These are phyloP conservation scores for Oryzaephilus surinamensis DNA, from an alignment of 1,140 invertebrate genomes.

Conservation along the genomic window DNA sequence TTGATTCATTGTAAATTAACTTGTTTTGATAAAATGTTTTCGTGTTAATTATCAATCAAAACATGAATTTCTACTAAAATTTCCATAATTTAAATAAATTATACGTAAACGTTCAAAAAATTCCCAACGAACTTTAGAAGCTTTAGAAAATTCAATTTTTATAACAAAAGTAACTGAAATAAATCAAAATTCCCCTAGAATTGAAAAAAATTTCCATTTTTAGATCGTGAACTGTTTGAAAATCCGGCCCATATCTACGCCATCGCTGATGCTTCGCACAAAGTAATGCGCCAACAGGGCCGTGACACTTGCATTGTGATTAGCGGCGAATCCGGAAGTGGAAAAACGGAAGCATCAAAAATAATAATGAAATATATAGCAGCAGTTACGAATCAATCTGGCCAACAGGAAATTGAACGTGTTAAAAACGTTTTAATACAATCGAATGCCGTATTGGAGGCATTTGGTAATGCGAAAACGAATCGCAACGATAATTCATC, in stretches of 20 bases:
- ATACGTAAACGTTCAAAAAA: too few relatives aligned
- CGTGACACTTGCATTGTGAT: constrained; percentile 94
- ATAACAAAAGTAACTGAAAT: too few relatives aligned
- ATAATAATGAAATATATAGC: constrained; percentile 99
- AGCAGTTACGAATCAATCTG: constrained; percentile 85
- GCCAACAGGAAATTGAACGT: constrained; percentile 90
- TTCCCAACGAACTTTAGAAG: too few relatives aligned
- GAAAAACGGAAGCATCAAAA: constrained; percentile 97
- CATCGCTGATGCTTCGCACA: constrained; percentile 87
- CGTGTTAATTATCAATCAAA: too few relatives aligned
- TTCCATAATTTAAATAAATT: too few relatives aligned
- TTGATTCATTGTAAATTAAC: too few relatives aligned
- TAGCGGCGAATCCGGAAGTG: constrained; percentile 90
- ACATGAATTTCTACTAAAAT: too few relatives aligned
- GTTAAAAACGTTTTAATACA: constrained; percentile 96
- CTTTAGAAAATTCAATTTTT: too few relatives aligned
- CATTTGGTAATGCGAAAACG: constrained; percentile 97
- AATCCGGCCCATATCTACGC: constrained; percentile 92
- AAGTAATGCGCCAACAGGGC: constrained; percentile 77
- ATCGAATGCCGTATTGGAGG: constrained; percentile 91
- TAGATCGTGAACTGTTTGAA: constrained; percentile 83
- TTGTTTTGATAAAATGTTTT: too few relatives aligned
- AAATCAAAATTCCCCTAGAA: too few relatives aligned
- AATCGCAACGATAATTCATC: constrained; percentile 96
- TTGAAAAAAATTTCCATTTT: too few relatives aligned